phyloP scores from a whole-genome alignment of 2,113 vertebrate species.

The Chrysemys picta region DNA sequence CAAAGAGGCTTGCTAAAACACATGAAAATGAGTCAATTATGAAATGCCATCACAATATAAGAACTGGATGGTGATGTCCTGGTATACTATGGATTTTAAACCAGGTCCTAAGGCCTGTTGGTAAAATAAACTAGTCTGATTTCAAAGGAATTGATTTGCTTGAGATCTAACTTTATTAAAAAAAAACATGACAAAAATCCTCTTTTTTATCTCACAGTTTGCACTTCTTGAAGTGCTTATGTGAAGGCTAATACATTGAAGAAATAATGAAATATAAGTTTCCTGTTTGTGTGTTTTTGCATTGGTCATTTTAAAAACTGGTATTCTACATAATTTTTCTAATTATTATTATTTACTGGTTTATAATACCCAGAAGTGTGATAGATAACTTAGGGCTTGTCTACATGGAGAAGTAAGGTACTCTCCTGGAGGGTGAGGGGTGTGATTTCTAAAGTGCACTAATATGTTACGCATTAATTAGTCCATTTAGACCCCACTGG shows the following conservation, averaged over 20 bases:
- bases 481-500: neutral
- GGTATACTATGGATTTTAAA: neutral
- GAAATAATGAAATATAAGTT: neutral
- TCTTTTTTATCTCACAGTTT: neutral
- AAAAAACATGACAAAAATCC: neutral
- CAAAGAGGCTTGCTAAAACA: neutral
- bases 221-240: neutral
- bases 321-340: neutral
- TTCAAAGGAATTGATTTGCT: neutral
- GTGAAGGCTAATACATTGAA: neutral
- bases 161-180: neutral
- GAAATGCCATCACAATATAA: neutral
- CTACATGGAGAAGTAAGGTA: neutral
- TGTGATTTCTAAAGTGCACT: neutral
- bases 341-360: neutral
- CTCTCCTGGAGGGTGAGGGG: neutral
- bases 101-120: neutral
- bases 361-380: neutral
- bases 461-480: neutral
- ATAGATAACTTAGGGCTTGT: neutral
- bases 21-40: neutral
- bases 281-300: neutral
- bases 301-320: neutral
- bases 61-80: neutral
- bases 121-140: neutral